Base-by-base conservation (phyloP, 1,140 invertebrate genomes). In the Drosophila nannoptera region DNA sequence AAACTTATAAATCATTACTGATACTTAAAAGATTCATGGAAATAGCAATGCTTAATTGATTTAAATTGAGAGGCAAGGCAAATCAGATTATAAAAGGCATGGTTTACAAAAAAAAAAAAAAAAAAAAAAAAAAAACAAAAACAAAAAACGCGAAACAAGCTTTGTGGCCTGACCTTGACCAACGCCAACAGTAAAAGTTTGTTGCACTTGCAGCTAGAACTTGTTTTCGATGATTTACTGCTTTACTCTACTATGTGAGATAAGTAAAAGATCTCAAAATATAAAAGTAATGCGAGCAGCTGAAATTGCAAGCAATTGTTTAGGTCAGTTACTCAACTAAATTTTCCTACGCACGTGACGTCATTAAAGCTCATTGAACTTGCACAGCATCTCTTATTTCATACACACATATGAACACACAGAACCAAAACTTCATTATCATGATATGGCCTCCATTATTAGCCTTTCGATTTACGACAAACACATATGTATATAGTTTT, bases 321-420 rank as follows among this genome's bases (percentile, higher is more conserved):
- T 52, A 52, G 52, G 45, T 45, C 58, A 61, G 58, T 68, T 56
- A 45, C 69, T 40, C 12, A 11, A 7, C 50, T 32, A 54, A 33
- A 55, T 33, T 7, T 4, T 7, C 11, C 8, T 33, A 52, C 2
- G 4, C 4, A 29, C 5, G 36, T 75, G 66, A 75, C 66, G 66
- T 66, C 54, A 76, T 33, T 16, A 35, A 52, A 72, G 78, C 69
- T 40, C 62, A 69, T 77, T 81, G 78, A 82, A 77, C 78, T 77
- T 82, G 43, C 12, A 38, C 16, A 42, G 31, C 32, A 42, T 7
- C n/a, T 60, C n/a, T 12, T 53, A 12, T 36, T 40, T 31, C 12
- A 4, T 33, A 46, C 38, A 12, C 31, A 61, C 14, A 5, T 46
- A 33, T 4, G 52, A 7, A 31, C 33, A 46, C 2, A 5, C 3